Evolutionary conservation across 1,140 invertebrate genomes (phyloP).

Genomic region (Musca vetustissima): DNA sequence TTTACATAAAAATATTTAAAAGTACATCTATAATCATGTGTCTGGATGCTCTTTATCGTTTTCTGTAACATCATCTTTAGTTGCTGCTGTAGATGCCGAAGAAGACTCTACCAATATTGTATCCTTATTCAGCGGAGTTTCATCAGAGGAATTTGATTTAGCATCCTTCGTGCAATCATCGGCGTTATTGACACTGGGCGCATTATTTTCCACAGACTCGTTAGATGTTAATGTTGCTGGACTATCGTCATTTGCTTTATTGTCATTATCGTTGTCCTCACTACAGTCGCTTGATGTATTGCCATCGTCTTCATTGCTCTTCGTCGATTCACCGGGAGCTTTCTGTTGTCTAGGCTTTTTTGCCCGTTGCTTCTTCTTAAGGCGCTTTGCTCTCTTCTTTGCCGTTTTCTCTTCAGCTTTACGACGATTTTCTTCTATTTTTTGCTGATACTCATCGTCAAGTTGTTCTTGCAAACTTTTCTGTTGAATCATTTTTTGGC

Average conservation of each 20-base stretch:
- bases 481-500: constrained; percentile 90
- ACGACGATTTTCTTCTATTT: constrained; percentile 78
- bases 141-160: no score
- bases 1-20: no score
- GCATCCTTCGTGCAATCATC: no score
- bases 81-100: no score
- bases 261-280: neutral
- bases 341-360: constrained; percentile 57
- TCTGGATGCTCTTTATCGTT: no score
- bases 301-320: neutral
- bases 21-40: no score
- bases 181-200: neutral
- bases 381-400: constrained; percentile 81
- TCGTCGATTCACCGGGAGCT: constrained; percentile 31
- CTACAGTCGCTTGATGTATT: neutral
- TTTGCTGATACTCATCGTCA: constrained; percentile 80
- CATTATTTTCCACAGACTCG: neutral
- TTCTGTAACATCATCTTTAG: no score
- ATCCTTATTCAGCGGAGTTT: no score
- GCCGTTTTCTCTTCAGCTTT: constrained; percentile 78
- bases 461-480: constrained; percentile 76
- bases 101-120: no score
- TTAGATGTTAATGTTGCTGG: no score
- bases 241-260: no score
- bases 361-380: constrained; percentile 71